Evolutionary conservation across 2,888 invertebrate genomes (phyloP).

Genomic region (Lasioglossum calceatum): DNA sequence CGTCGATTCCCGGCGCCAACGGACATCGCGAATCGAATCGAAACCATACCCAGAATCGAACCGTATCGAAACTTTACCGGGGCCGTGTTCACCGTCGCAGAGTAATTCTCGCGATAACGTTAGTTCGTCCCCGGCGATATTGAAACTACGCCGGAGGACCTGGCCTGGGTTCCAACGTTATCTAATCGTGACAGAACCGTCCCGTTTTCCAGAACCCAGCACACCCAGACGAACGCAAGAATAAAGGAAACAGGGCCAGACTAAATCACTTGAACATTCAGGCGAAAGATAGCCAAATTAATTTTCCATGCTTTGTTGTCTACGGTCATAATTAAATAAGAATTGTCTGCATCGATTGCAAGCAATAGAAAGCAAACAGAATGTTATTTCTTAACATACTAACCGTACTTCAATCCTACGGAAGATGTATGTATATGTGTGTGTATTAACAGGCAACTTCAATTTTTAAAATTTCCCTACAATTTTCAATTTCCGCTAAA

Average conservation of each 20-base stretch:
- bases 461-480: no score
- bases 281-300: background rate
- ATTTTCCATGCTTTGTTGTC: background rate
- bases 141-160: background rate
- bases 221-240: background rate
- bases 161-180: background rate
- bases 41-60: background rate
- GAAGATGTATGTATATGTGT: no score
- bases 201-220: background rate
- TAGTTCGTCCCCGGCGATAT: background rate
- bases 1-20: background rate
- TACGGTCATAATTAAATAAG: no score
- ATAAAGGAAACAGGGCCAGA: background rate
- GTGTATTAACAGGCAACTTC: no score
- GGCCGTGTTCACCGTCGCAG: background rate
- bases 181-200: conserved; percentile 20
- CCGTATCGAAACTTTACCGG: background rate
- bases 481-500: background rate
- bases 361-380: no score
- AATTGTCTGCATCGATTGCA: no score
- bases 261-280: background rate
- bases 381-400: no score
- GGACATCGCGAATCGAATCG: background rate
- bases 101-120: background rate
- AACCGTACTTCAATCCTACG: no score